Evolutionary conservation across 1,140 invertebrate species (phyloP).

Genomic region (Hyphantria cunea): DNA sequence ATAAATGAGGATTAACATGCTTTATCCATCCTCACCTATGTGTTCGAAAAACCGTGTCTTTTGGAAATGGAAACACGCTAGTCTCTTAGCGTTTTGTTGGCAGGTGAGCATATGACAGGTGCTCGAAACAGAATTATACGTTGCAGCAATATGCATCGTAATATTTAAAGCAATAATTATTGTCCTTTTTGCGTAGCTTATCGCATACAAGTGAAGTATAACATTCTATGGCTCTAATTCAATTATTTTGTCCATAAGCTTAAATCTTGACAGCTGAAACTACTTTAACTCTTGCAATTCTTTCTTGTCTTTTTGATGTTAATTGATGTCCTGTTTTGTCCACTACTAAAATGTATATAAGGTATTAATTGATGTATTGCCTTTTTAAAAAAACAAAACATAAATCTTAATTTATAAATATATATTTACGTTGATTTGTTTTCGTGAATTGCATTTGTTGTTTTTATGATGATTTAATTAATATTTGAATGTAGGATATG

Average conservation of each 20-base stretch:
- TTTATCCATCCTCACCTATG: background rate
- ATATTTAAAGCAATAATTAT: conserved; percentile 31
- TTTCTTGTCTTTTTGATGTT: background rate
- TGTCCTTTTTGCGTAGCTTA: conserved; percentile 27
- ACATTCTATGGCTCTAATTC: background rate
- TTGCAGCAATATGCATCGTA: conserved; percentile 40
- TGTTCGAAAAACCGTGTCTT: background rate
- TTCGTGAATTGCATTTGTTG: background rate
- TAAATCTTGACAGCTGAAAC: background rate
- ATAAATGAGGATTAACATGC: background rate
- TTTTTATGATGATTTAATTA: background rate
- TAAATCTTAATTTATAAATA: background rate
- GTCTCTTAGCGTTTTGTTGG: conserved; percentile 52
- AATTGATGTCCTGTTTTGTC: background rate
- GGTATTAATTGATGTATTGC: background rate
- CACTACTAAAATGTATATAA: background rate
- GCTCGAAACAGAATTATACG: conserved; percentile 57
- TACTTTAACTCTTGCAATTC: background rate
- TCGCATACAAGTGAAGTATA: conserved; percentile 17
- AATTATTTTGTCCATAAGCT: background rate
- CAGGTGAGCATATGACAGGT: conserved; percentile 71
- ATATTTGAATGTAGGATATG: background rate
- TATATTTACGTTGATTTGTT: background rate
- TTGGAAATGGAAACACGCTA: conserved; percentile 20
- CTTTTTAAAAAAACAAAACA: background rate